These are phyloP conservation scores for Drosophila sturtevanti DNA, from an alignment of 1,140 invertebrate genomes.

Conservation along the genomic window DNA sequence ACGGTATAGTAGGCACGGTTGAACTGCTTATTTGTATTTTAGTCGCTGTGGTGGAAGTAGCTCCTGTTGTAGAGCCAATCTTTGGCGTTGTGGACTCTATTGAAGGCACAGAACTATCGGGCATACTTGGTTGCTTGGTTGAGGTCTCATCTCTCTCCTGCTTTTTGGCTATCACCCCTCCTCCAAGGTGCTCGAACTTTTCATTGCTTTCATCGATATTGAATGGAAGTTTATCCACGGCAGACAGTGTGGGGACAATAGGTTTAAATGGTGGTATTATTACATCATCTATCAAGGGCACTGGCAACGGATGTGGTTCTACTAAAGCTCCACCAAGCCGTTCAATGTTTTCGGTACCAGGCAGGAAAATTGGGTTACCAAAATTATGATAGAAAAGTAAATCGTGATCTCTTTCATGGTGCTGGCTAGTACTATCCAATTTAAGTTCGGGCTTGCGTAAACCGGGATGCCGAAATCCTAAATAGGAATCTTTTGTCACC, in stretches of 20 bases:
- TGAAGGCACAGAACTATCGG: neutral
- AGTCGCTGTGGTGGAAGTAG: constrained; percentile 1
- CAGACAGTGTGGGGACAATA: constrained; percentile 53
- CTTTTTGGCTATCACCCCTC: constrained; percentile 79
- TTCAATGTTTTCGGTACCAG: constrained; percentile 73
- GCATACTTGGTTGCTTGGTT: neutral
- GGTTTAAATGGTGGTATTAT: constrained; percentile 73
- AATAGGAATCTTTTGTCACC: constrained; percentile 45
- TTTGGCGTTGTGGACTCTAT: constrained; percentile 35
- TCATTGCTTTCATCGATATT: constrained; percentile 59
- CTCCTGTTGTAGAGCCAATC: neutral
- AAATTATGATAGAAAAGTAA: constrained; percentile 80
- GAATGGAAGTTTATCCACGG: constrained; percentile 61
- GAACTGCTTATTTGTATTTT: constrained; percentile 18
- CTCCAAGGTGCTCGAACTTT: constrained; percentile 78
- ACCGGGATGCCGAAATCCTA: constrained; percentile 23
- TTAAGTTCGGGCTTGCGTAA: constrained; percentile 52
- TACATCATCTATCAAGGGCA: constrained; percentile 77
- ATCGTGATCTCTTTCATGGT: constrained; percentile 46
- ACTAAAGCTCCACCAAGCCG: constrained; percentile 73
- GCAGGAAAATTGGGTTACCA: constrained; percentile 75
- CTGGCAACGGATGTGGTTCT: constrained; percentile 77
- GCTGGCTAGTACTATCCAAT: constrained; percentile 19
- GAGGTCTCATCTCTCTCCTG: constrained; percentile 43
- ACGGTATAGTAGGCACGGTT: constrained; percentile 9